Evolutionary conservation across 2,888 invertebrate genomes (phyloP), one percentile per base, ranked within the genome.

Genomic region (Drosophila mercatorum): DNA sequence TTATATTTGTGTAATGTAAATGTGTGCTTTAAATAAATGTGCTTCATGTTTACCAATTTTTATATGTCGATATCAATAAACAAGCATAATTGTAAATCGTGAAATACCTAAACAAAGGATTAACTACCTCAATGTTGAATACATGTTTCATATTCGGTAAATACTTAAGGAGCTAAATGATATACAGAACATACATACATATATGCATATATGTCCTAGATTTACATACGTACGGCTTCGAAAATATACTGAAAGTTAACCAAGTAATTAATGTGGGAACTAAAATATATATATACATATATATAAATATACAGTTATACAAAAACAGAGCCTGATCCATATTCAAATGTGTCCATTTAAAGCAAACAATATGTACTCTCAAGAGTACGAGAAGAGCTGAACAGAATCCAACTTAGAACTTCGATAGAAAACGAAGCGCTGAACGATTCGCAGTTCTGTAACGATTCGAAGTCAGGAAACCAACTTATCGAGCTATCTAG

Each of bases 21-120:
- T 92, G 92, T 91, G 91, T 91, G 92, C 91, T 91, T 91, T 91
- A 91, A 81, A 71, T 91, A 78, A 89, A 89, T 91, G 91, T 91
- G 91, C 92, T 91, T 87, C 87, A 87, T 80, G 81, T 72, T 78
- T 72, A 76, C 67, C 59, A 49, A 49, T 59, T 72, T 74, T 78
- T 72, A 80, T 73, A 70, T 58, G 67, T 65, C 68, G 66, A 70
- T 62, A 69, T 58, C 26, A 52, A 56, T 26, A 61, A 61, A 49
- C 44, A 51, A 58, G 43, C 43, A 58, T 36, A 65, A 64, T 38
- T 57, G 56, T 78, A 61, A 63, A 53, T 40, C 53, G 41, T 56
- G 57, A 75, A 62, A 63, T 49, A 66, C 63, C 70, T 64, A 68
- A 81, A 83, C 77, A 90, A 85, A 67, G 68, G 63, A 84, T 78